Conservation (phyloP, 2,888 invertebrate species). For the Ophraella communa region DNA sequence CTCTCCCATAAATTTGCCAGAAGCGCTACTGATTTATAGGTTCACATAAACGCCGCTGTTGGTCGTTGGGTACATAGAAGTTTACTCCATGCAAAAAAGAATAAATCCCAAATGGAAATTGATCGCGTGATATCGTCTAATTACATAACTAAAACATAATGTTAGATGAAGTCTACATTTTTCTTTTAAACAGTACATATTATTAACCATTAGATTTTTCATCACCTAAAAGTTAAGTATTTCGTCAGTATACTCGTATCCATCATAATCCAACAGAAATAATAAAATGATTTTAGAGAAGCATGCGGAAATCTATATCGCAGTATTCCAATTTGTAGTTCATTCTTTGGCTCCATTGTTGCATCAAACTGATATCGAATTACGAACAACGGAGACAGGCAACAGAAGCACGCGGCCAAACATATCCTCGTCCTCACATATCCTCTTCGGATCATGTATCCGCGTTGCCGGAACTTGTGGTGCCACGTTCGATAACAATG, state of each 20-base stretch:
- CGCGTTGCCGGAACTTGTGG: conserved; percentile 11
- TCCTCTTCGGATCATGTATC: conserved; percentile 22
- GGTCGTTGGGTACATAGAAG: conserved; percentile 15
- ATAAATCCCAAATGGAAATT: conserved; percentile 14
- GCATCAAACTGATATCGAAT: conserved; percentile 33
- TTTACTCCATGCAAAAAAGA: conserved; percentile 1
- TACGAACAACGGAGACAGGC: conserved; percentile 28
- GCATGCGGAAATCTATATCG: not conserved
- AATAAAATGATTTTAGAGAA: not conserved
- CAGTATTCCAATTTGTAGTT: conserved; percentile 27
- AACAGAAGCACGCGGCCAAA: conserved; percentile 16
- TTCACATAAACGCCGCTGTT: conserved; percentile 57
- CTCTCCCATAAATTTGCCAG: conserved; percentile 62
- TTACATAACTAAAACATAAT: not conserved
- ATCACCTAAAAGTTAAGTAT: no score
- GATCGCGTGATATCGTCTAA: not conserved
- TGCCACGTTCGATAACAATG: conserved; percentile 9
- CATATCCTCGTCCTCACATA: conserved; percentile 10
- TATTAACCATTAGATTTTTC: no score
- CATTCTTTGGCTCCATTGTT: conserved; percentile 35
- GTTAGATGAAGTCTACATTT: no score
- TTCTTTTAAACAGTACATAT: no score
- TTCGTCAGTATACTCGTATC: no score
- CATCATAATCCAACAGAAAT: not conserved
- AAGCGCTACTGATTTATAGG: conserved; percentile 62